Conservation (phyloP, 2,113 vertebrate genomes). For the Sinocyclocheilus anophthalmus region DNA sequence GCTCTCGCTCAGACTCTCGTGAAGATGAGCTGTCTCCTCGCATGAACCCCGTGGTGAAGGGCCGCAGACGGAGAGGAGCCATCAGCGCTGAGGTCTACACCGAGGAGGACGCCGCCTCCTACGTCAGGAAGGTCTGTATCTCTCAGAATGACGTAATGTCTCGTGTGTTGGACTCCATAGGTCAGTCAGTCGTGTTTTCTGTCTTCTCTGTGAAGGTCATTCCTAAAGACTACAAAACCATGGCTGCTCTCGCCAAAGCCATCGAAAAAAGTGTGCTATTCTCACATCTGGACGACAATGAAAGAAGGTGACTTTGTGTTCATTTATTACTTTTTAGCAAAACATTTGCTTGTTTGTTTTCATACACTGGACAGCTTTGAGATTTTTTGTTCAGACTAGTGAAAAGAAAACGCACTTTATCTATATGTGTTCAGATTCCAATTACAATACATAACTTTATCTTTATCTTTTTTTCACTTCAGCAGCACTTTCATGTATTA, state of each 20-base stretch:
- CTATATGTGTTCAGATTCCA: neutral
- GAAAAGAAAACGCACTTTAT: neutral
- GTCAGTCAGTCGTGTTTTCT: neutral
- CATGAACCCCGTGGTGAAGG: constrained; percentile 96
- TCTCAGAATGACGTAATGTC: neutral
- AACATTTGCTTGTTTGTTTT: neutral
- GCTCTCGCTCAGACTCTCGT: constrained; percentile 89
- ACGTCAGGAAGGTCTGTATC: constrained; percentile 90
- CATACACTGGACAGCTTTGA: neutral
- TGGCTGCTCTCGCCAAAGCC: constrained; percentile 98
- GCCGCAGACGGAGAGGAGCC: constrained; percentile 89
- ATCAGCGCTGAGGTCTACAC: constrained; percentile 99
- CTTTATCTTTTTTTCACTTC: neutral
- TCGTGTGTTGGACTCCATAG: neutral
- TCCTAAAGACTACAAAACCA: constrained; percentile 99
- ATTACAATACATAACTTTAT: neutral
- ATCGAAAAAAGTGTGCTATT: constrained; percentile 99
- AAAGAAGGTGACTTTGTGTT: constrained; percentile 83
- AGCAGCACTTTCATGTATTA: neutral
- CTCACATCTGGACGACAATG: constrained; percentile 97
- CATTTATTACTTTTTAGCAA: too few species aligned
- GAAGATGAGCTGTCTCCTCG: constrained; percentile 97
- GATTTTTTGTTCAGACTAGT: neutral
- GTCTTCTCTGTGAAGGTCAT: constrained; percentile 84
- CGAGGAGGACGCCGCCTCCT: constrained; percentile 96